Base-by-base conservation (phyloP, 2,888 invertebrate genomes). In the Trypoxylon attenuatum region DNA sequence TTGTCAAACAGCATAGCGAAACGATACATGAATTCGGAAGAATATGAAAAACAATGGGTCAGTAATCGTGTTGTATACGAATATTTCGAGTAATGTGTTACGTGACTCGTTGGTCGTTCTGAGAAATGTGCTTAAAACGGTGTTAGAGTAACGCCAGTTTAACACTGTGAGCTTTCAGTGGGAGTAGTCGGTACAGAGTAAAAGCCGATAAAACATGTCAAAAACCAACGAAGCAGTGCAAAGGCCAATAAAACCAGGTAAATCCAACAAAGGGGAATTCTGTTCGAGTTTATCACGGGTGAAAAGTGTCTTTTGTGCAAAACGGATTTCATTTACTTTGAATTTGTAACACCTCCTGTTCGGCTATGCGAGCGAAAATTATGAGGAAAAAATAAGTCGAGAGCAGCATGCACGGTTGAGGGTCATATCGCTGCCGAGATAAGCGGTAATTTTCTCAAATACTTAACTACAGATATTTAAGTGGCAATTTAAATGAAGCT, bases 231-330 rank as follows among this genome's bases (percentile, higher is more conserved):
- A 38, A 43, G 43, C 23, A 23, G 25, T 29, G 19, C 10, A 15
- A 13, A 52, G 19, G 0, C 8, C 41, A 21, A 33, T 33, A 21
- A 8, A 23, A 19, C 16, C 22, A n/a, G 23, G 38, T 42, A 42
- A 42, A 42, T 41, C 22, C 22, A 42, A 51, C 50, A 42, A 56
- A 56, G 50, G 41, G 0, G 8, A 41, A 41, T 42, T 22, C 13
- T 13, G 29, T n/a, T n/a, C n/a, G n/a, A n/a, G n/a, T n/a, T 29
- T 50, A 51, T 42, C 50, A 2, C 22, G 8, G 27, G 21, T 25
- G 27, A 16, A n/a, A 41, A 55, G 13, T 23, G 15, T 39, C 39
- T 47, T 55, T 49, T 39, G 47, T 49, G 19, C 18, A 2, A 2
- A 15, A 5, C 22, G 45, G 29, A 52, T 25, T 52, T 13, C 21